Conservation (phyloP, 2,888 invertebrate genomes). For the Mythimna ferrago region DNA sequence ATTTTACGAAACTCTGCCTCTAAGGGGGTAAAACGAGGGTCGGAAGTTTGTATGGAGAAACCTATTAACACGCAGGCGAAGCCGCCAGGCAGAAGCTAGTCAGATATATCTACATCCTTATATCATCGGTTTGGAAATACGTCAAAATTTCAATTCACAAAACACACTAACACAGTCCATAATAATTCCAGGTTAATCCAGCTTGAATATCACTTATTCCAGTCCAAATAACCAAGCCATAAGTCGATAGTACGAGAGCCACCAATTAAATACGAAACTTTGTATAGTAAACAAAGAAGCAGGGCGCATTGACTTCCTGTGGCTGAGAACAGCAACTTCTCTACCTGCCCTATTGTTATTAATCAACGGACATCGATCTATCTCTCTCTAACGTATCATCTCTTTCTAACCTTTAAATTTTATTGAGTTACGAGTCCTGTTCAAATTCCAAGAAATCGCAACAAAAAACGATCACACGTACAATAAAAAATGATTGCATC, state of each 20-base stretch:
- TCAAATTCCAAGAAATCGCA: neutral
- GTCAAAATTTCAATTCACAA: neutral
- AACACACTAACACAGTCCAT: neutral
- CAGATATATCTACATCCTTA: too few species aligned
- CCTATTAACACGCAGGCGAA: too few species aligned
- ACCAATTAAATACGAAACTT: neutral
- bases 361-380: neutral
- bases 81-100: too few species aligned
- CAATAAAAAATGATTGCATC: too few species aligned
- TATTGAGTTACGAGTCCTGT: neutral
- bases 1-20: too few species aligned
- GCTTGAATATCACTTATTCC: neutral
- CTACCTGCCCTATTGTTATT: conserved; percentile 4
- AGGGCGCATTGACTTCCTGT: neutral
- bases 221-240: neutral
- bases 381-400: neutral
- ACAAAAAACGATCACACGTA: neutral
- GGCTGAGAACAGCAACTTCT: neutral
- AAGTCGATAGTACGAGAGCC: neutral
- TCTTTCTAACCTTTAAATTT: neutral
- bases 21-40: too few species aligned
- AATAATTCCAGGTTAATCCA: neutral
- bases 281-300: neutral
- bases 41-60: too few species aligned
- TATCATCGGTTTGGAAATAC: neutral